phyloP scores from a whole-genome alignment of 2,797 vertebrate genomes.

The Gallinago stenura region DNA sequence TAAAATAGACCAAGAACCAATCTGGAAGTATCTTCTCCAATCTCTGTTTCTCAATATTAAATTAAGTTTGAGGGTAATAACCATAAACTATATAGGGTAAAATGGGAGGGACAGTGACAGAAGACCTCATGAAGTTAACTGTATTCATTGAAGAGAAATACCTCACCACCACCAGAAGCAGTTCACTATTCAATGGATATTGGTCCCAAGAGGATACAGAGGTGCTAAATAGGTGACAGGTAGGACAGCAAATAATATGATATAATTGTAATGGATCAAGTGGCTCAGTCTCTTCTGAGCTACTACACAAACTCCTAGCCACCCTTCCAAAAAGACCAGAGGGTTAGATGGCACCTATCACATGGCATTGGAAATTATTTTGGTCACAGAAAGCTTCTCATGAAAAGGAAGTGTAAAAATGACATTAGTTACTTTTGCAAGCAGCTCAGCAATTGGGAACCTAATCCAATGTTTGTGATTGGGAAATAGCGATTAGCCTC shows the following conservation, averaged over 20 bases:
- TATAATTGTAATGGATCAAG: not conserved
- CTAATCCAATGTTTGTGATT: not conserved
- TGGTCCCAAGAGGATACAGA: not conserved
- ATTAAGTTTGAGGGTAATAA: not conserved
- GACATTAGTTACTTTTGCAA: not conserved
- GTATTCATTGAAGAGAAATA: not conserved
- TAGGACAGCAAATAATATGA: not conserved
- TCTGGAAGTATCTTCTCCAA: not conserved
- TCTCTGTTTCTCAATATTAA: not conserved
- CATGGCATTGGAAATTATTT: not conserved
- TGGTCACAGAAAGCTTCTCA: not conserved
- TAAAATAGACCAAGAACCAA: not conserved
- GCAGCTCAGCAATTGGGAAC: not conserved
- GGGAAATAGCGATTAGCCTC: fast-evolving
- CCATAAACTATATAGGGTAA: not conserved
- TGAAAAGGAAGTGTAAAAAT: not conserved
- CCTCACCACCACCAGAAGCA: not conserved
- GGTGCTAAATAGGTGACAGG: not conserved
- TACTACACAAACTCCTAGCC: not conserved
- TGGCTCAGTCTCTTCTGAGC: not conserved
- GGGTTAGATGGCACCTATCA: not conserved
- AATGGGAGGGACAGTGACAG: not conserved
- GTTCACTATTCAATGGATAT: not conserved
- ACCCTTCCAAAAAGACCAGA: not conserved
- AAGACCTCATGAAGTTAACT: not conserved